Evolutionary conservation across 2,797 vertebrate species (phyloP), one percentile per base, ranked within the genome.

Genomic region (Vespertilio murinus): DNA sequence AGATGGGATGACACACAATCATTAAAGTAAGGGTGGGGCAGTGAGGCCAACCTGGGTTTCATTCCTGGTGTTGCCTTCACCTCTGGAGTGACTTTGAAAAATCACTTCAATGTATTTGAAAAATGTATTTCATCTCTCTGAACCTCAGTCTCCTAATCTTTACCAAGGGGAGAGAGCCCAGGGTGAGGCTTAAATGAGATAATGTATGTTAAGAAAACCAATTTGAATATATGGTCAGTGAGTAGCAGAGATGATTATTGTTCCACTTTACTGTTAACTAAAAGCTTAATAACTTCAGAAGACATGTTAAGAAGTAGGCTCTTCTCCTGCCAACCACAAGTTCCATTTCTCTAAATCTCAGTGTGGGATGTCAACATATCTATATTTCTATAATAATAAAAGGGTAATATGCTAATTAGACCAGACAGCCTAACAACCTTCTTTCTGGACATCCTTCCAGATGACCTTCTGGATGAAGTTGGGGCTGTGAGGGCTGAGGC

Each of bases 101-200:
- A 17, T 6, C n/a, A n/a, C n/a, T n/a, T n/a, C n/a, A n/a, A n/a
- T n/a, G n/a, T n/a, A n/a, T n/a, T 16, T 40, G 61, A 91, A 88
- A 67, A 52, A 17, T 6, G 16, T n/a, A 18, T 75, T 49, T 70
- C n/a, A 80, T 59, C 30, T 84, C 30, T 35, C 67, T 25, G 40
- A 92, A n/a, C 17, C 85, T 95, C 65, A 35, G 38, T 77, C 86
- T 81, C 12, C 40, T 79, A 78, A 75, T 59, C 23, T 90, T 67
- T 23, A 86, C 6, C 56, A 71, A 79, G 42, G 40, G 40, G 23
- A 80, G 33, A 86, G 40, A 47, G 38, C 10, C 28, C 14, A 30
- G 12, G 54, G 49, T 23, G 35, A 65, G 40, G 22, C 14, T n/a
- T 52, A 54, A 42, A 47, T 74, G 65, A 92, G 35, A 47, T 6